Evolutionary conservation across 2,113 vertebrate species (phyloP), one percentile per base, ranked within the genome.

Genomic region (Podarcis muralis): DNA sequence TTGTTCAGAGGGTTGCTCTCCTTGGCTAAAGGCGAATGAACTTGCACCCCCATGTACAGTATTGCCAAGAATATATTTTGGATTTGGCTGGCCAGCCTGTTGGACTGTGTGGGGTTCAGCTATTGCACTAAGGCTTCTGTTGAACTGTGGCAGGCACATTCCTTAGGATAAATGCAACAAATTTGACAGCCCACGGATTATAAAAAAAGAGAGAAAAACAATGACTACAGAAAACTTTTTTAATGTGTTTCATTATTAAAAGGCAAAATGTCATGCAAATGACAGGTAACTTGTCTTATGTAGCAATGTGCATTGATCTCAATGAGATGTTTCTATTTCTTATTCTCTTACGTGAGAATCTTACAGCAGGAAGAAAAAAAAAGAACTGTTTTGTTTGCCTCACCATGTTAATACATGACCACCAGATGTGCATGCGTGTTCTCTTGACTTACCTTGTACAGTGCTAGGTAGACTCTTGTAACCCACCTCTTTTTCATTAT

Each of bases 251-350:
- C 97, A 96, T 96, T 97, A 97, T 95, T 97, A 98, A 97, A 97
- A 98, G 97, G 95, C 97, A 97, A 98, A 97, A 97, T 98, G 97
- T 98, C 98, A 98, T 97, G 96, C 93, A 95, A 97, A 98, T 98
- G 98, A 98, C 98, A 98, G 95, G 94, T 97, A 95, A 98, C 98
- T 81, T 99, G 98, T 99, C 98, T 99, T 99, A 98, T 98, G 98
- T 98, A 98, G 98, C 99, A 99, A 99, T 99, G 98, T 99, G 98
- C 98, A 98, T 99, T 99, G 98, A 99, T 99, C 99, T 99, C 99
- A 99, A 98, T 99, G 99, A 99, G 99, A 99, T 99, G 98, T 98
- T 98, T 98, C 97, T 98, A 98, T 98, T 98, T 98, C 98, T 98
- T 98, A 97, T 99, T 99, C 99, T 99, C 99, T 98, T 99, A 98